Percentiles rank a stretch among this genome's conserved stretches.
Evolutionary conservation across 2,797 vertebrate genomes (phyloP).

Genomic region (Takifugu ocellatus): DNA sequence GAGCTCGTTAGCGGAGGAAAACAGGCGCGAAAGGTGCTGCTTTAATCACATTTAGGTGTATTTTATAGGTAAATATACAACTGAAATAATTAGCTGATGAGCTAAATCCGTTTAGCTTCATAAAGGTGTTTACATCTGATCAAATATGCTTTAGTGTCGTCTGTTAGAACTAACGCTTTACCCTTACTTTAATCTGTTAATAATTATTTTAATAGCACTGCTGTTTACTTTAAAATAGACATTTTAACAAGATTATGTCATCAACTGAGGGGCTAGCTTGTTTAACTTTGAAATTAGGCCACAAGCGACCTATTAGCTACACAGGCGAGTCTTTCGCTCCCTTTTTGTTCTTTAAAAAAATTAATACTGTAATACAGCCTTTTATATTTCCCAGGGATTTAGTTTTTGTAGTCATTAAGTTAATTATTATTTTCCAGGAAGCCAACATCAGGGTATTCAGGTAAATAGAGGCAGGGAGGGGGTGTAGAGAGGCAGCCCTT

Average conservation of each 20-base stretch:
- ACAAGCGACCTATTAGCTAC: not conserved
- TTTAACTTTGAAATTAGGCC: not conserved
- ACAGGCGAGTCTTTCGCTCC: not conserved
- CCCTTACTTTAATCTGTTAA: too few relatives aligned
- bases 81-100: slow-evolving; percentile 11
- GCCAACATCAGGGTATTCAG: slow-evolving; percentile 9
- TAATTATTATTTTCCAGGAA: too few relatives aligned
- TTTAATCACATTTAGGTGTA: not conserved
- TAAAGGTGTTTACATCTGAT: not conserved
- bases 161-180: not conserved
- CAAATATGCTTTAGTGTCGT: not conserved
- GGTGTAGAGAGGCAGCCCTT: slow-evolving; percentile 34
- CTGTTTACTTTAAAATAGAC: not conserved
- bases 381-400: too few relatives aligned
- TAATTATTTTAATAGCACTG: not conserved
- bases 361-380: too few relatives aligned
- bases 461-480: slow-evolving; percentile 37
- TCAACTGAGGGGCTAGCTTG: not conserved
- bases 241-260: not conserved
- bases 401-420: too few relatives aligned
- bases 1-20: slow-evolving; percentile 28
- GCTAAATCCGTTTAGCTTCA: not conserved
- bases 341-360: not conserved
- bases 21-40: slow-evolving; percentile 38
- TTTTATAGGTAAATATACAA: slow-evolving; percentile 7